These are phyloP conservation scores for Ganaspis brasiliensis DNA, from an alignment of 2,888 invertebrate genomes.

Conservation along the genomic window DNA sequence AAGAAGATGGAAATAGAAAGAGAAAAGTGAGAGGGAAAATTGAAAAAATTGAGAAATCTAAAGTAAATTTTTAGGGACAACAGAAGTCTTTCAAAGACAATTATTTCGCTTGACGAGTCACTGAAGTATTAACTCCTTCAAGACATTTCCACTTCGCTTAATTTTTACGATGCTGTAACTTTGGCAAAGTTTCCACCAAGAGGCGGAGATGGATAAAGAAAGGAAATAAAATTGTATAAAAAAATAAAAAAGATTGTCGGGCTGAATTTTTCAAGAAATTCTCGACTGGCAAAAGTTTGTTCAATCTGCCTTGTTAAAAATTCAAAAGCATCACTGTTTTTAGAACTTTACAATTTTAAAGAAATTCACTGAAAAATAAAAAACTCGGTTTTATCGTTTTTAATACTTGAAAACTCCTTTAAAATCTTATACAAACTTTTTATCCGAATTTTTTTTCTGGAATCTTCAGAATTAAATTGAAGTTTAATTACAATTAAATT, in stretches of 20 bases:
- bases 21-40: background rate
- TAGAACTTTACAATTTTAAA: too few relatives aligned
- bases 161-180: slow-evolving; percentile 44
- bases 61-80: slow-evolving; percentile 4
- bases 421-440: too few relatives aligned
- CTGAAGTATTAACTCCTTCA: slow-evolving; percentile 50
- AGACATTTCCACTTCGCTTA: slow-evolving; percentile 61
- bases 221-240: slow-evolving; percentile 7
- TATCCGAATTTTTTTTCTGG: too few relatives aligned
- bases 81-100: slow-evolving; percentile 40
- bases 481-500: too few relatives aligned
- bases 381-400: too few relatives aligned
- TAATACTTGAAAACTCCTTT: too few relatives aligned
- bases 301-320: slow-evolving; percentile 12
- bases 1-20: background rate
- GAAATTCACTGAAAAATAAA: too few relatives aligned
- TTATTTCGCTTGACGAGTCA: slow-evolving; percentile 54
- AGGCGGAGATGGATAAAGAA: background rate
- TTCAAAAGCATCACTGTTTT: background rate
- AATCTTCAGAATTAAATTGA: too few relatives aligned
- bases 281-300: background rate
- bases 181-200: slow-evolving; percentile 44
- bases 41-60: slow-evolving; percentile 1
- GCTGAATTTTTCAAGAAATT: background rate
- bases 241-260: background rate